Percentiles rank a stretch among this genome's conserved stretches.
Conservation (phyloP, 2,113 vertebrate genomes). For the Phylloscopus whistleri region DNA sequence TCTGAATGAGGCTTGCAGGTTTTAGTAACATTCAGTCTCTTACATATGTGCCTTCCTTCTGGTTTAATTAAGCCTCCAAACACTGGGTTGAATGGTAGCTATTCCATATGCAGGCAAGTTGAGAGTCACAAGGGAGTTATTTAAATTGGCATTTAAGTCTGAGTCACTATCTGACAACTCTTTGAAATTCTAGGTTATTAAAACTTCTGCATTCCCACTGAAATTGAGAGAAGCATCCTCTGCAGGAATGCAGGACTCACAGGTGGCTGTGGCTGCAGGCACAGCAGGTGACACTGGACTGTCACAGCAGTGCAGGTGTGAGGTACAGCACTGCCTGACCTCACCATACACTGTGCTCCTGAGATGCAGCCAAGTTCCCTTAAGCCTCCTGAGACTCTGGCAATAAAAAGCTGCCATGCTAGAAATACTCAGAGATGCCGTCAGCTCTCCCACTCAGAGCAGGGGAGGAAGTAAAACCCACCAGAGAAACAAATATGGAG, state of each 20-base stretch:
- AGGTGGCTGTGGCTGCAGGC: not conserved
- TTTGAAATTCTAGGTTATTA: not conserved
- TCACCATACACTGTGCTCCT: not conserved
- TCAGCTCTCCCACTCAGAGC: not conserved
- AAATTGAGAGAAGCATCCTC: not conserved
- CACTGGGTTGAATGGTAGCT: not conserved
- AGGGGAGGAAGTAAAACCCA: not conserved
- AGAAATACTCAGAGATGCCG: not conserved
- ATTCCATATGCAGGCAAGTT: not conserved
- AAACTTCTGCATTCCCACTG: not conserved
- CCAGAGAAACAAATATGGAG: not conserved
- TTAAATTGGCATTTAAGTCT: not conserved
- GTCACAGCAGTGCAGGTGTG: not conserved
- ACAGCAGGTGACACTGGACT: not conserved
- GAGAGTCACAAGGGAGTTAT: not conserved
- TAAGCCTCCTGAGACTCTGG: not conserved
- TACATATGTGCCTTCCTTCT: not conserved
- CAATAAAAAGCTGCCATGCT: not conserved
- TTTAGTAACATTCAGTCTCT: not conserved
- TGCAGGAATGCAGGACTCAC: not conserved
- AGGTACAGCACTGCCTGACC: not conserved
- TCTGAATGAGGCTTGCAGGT: not conserved
- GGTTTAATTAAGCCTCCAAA: not conserved
- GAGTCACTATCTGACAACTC: not conserved
- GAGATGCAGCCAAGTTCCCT: not conserved